Base-by-base conservation (phyloP, 2,113 vertebrate species). In the Cariama cristata region DNA sequence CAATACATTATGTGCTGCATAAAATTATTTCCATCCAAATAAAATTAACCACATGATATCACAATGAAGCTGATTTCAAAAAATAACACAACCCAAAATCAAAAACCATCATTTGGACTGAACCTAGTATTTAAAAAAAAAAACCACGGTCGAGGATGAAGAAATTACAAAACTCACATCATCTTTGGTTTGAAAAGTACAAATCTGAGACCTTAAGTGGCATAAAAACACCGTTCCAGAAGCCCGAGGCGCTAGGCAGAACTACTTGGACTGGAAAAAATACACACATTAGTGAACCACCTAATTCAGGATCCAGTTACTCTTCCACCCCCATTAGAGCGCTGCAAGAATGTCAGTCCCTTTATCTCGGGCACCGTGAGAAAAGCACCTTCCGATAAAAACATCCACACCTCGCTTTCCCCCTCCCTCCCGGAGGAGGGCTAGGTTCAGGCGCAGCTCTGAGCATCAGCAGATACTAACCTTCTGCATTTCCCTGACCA, bases 191-290 rank as follows among this genome's bases (percentile, higher is more conserved):
- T 76, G 28, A 75, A 33, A 93, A 92, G 53, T 62, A 72, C 77
- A 94, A 91, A 90, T 62, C 32, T 73, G 84, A 95, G 80, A 96
- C 87, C 42, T 82, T 88, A 84, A 94, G 77, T 62, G 58, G 77
- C 93, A 96, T 44, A 90, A 73, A 96, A 95, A 27, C 80, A 82
- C 32, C 1, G 4, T 35, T 76, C 14, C 49, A 82, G 81, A 52
- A 94, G 87, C 91, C 96, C 1, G 11, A 94, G 93, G 93, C 45
- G 0, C 45, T 66, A 60, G 21, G 93, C 73, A 90, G 77, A 96
- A 73, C 74, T 62, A 77, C 62, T 14, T 76, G 72, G 89, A 91
- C 77, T 93, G 89, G 94, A 95, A 96, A 89, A 97, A 88, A 94
- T 35, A 68, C 9, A 11, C 63, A 72, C 59, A 64, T 93, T 82